Evolutionary conservation across 1,140 invertebrate species (phyloP).

Genomic region (Hycleus phaleratus): DNA sequence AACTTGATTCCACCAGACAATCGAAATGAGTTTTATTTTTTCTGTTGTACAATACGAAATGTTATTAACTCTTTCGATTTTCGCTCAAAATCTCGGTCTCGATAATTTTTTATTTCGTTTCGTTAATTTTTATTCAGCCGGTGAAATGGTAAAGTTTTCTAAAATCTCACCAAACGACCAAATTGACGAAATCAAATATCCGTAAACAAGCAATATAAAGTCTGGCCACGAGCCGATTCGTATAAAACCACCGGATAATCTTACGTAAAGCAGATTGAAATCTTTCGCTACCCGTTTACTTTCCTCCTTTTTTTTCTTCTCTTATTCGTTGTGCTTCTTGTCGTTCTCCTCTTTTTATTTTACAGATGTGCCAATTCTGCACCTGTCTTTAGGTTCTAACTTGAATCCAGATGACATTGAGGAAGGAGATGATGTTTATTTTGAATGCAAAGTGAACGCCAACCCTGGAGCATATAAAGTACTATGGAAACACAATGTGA

Average conservation of each 20-base stretch:
- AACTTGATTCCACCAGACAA: not conserved
- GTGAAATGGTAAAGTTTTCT: too few relatives aligned
- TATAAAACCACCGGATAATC: too few relatives aligned
- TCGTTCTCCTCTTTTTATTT: constrained; percentile 5
- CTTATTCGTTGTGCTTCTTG: too few relatives aligned
- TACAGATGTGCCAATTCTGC: constrained; percentile 67
- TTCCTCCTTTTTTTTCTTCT: too few relatives aligned
- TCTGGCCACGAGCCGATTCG: constrained; percentile 18
- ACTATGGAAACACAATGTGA: constrained; percentile 87
- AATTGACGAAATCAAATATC: constrained; percentile 16
- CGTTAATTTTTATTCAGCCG: too few relatives aligned
- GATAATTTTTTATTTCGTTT: too few relatives aligned
- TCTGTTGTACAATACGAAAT: not conserved
- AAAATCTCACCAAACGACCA: too few relatives aligned
- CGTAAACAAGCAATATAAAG: constrained; percentile 26
- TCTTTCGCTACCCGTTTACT: constrained; percentile 11
- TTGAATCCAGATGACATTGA: constrained; percentile 82
- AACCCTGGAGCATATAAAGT: constrained; percentile 83
- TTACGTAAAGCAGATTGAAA: constrained; percentile 18
- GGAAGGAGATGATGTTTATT: constrained; percentile 85
- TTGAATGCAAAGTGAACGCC: constrained; percentile 78
- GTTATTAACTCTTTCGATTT: not conserved
- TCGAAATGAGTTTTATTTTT: not conserved
- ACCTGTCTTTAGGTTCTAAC: constrained; percentile 68
- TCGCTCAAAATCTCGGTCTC: not conserved